These are phyloP conservation scores for Onthophagus taurus DNA, from an alignment of 1,140 invertebrate genomes.

Conservation along the genomic window DNA sequence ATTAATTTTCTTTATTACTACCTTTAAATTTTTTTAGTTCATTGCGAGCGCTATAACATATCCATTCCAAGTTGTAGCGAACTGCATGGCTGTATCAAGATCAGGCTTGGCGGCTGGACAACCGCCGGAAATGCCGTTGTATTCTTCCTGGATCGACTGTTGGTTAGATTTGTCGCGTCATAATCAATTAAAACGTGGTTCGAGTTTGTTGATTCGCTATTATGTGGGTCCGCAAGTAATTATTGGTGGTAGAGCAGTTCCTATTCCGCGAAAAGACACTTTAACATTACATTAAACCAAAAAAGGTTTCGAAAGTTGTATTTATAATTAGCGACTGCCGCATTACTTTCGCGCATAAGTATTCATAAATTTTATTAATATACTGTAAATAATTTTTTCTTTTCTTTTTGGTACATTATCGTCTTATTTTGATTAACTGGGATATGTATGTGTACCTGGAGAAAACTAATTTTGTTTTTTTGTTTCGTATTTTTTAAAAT, in stretches of 20 bases:
- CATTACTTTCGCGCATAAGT: no score
- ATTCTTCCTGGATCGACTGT: constrained; percentile 67
- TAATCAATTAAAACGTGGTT: constrained; percentile 74
- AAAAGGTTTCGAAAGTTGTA: no score
- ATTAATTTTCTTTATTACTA: background rate
- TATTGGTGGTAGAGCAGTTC: constrained; percentile 23
- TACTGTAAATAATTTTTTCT: no score
- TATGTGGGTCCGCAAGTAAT: constrained; percentile 53
- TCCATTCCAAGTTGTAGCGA: constrained; percentile 77
- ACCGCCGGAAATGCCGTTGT: constrained; percentile 72
- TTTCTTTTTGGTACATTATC: no score
- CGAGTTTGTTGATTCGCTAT: constrained; percentile 70
- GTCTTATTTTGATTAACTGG: no score
- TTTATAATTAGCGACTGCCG: no score
- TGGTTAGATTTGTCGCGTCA: constrained; percentile 62
- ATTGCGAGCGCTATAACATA: constrained; percentile 71
- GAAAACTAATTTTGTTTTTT: no score
- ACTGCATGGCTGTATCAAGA: constrained; percentile 75
- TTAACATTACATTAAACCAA: constrained; percentile 12
- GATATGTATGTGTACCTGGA: no score
- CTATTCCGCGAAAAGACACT: constrained; percentile 12
- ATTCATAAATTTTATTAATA: no score
- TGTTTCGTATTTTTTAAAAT: no score
- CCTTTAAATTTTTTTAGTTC: constrained; percentile 43
- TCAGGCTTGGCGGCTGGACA: constrained; percentile 64